Evolutionary conservation across 2,113 vertebrate genomes (phyloP), one percentile per base, ranked within the genome.

Genomic region (Zosterops pallidus): DNA sequence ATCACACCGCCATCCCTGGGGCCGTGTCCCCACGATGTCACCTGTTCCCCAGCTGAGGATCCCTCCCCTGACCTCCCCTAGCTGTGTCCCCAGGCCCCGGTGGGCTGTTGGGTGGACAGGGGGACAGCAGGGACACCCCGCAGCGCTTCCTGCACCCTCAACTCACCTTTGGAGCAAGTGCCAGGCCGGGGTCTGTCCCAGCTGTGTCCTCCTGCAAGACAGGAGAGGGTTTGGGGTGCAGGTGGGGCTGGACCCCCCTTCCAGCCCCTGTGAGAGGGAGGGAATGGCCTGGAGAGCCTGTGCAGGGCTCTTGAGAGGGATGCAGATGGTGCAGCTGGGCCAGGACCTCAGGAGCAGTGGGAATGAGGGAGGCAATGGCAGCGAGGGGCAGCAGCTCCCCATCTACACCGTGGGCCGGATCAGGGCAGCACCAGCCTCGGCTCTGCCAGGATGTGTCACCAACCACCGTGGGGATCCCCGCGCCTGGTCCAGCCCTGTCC

Each of bases 241-340:
- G 41, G 21, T 0, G 1, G 41, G n/a, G 25, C 39, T 24, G 47
- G 49, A 60, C 19, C n/a, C 47, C 49, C 33, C 7, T 21, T 5
- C 11, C 69, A 31, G 22, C 16, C 28, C 21, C 47, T 3, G 0
- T 1, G 19, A 39, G 18, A 56, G 41, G 47, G 11, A 25, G 6
- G 55, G 64, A n/a, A 28, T 0, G 4, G 37, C 44, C 50, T 25
- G 35, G 46, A 37, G 4, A 59, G 23, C 9, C 33, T 0, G 0
- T 15, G 37, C 19, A 7, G 22, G 26, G 68, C 52, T 82, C 47
- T 28, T 23, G 37, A 0, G 0, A 26, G 14, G 25, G 29, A 24
- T 31, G 31, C 0, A 2, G 10, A 20, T 2, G 14, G 25, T 10
- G n/a, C 52, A 72, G 65, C 14, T 0, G 0, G 21, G 57, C 42